Evolutionary conservation across 2,113 vertebrate species (phyloP).

Genomic region (Pygoscelis antarcticus): DNA sequence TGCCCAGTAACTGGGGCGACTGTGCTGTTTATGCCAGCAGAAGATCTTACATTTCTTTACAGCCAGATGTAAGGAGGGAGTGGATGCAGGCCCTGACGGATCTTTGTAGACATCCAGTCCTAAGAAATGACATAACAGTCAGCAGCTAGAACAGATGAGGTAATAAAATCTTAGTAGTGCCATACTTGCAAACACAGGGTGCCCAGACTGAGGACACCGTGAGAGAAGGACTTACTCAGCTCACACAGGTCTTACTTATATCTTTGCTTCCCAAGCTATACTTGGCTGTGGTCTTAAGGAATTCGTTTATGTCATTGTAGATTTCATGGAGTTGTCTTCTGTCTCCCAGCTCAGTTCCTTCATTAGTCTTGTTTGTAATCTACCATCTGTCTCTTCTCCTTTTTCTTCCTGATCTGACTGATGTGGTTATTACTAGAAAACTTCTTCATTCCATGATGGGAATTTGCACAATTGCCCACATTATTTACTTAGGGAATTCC

Average conservation of each 20-base stretch:
- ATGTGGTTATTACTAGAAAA: slow-evolving; percentile 15
- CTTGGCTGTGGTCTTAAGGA: background rate
- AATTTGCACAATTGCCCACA: slow-evolving; percentile 20
- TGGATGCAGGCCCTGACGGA: background rate
- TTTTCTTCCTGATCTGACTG: background rate
- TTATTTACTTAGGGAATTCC: slow-evolving; percentile 35
- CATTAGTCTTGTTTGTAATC: background rate
- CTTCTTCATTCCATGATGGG: background rate
- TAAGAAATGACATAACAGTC: background rate
- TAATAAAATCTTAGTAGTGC: background rate
- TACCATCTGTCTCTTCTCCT: background rate
- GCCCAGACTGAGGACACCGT: background rate
- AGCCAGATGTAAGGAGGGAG: background rate
- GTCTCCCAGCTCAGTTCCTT: slow-evolving; percentile 19
- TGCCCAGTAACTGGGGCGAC: background rate
- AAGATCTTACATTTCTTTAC: background rate
- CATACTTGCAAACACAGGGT: background rate
- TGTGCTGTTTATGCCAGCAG: background rate
- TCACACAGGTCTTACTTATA: background rate
- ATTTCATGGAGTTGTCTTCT: background rate
- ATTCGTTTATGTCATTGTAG: background rate
- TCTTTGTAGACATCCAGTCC: background rate
- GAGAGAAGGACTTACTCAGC: background rate
- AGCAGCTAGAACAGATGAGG: background rate
- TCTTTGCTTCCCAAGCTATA: background rate